Conservation (phyloP, 2,888 invertebrate species). For the Oconnorella tubifera region DNA sequence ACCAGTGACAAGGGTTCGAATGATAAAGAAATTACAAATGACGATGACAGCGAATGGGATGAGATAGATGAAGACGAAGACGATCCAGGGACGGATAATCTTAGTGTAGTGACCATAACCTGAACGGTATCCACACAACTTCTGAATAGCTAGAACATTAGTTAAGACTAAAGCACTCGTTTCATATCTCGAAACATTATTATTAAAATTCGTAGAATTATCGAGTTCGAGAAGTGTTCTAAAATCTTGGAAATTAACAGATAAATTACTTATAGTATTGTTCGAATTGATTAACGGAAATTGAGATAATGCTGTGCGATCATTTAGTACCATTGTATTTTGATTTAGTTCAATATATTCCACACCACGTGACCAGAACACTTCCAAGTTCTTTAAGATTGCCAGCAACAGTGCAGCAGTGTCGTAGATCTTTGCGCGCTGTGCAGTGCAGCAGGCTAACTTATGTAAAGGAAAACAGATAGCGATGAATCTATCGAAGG, state of each 20-base stretch:
- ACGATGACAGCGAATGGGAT: conserved; percentile 34
- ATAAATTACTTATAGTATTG: too few relatives aligned
- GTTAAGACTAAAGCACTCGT: conserved; percentile 13
- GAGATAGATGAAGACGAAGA: conserved; percentile 25
- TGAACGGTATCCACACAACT: conserved; percentile 26
- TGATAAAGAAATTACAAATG: conserved; percentile 36
- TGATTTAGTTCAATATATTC: conserved; percentile 18
- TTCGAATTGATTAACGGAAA: background rate
- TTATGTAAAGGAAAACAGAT: conserved; percentile 43
- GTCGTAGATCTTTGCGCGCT: conserved; percentile 37
- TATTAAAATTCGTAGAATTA: too few relatives aligned
- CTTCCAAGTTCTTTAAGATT: conserved; percentile 41
- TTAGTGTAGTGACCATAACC: conserved; percentile 29
- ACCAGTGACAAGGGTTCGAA: conserved; percentile 27
- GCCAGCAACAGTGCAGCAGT: conserved; percentile 29
- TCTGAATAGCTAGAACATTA: background rate
- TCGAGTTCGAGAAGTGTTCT: too few relatives aligned
- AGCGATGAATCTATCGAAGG: conserved; percentile 46
- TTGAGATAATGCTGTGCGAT: background rate
- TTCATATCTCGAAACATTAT: background rate
- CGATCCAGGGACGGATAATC: conserved; percentile 37
- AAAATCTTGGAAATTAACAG: too few relatives aligned
- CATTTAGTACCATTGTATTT: too few relatives aligned
- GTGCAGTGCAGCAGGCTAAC: conserved; percentile 39
- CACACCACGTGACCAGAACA: conserved; percentile 42